Evolutionary conservation across 2,113 vertebrate species (phyloP), one percentile per base, ranked within the genome.

Genomic region (Chitala chitala): DNA sequence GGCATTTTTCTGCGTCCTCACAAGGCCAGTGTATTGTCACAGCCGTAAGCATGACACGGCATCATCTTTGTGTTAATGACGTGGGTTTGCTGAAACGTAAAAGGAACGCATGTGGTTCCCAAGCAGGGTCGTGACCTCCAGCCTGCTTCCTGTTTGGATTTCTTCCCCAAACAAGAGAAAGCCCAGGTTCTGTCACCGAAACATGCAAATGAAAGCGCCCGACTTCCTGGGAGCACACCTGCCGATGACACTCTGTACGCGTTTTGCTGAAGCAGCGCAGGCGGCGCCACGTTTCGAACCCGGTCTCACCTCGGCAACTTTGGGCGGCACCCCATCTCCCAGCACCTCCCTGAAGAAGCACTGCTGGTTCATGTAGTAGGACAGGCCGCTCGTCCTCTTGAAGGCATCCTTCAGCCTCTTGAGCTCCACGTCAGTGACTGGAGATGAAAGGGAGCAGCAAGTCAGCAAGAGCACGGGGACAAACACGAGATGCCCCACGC

Each of bases 331-430:
- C 76, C 94, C 96, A 89, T 99, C 96, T 63, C 97, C 97, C 33
- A 99, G 92, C 55, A 98, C 97, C 83, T 99, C 97, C 82, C 91
- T 93, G 89, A 93, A 93, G 92, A 99, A 99, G 89, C 96, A 95
- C 82, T 96, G 96, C 82, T 98, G 96, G 86, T 91, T 94, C 96
- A 99, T 99, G 81, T 98, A 98, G 84, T 76, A 96, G 0, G 96
- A 96, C 78, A 98, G 90, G 63, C 97, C 97, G 78, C 97, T 96
- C 61, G 97, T 98, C 84, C 97, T 93, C 88, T 98, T 99, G 87
- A 99, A 99, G 78, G 97, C 97, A 96, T 99, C 97, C 87, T 95
- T 97, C 82, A 99, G 92, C 81, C 97, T 84, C 84, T 98, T 98
- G 71, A 99, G 82, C 79, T 99, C 97, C 82, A 98, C 89, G 89